Base-by-base conservation (phyloP, 1,140 invertebrate genomes). In the Neuroterus valhalla region DNA sequence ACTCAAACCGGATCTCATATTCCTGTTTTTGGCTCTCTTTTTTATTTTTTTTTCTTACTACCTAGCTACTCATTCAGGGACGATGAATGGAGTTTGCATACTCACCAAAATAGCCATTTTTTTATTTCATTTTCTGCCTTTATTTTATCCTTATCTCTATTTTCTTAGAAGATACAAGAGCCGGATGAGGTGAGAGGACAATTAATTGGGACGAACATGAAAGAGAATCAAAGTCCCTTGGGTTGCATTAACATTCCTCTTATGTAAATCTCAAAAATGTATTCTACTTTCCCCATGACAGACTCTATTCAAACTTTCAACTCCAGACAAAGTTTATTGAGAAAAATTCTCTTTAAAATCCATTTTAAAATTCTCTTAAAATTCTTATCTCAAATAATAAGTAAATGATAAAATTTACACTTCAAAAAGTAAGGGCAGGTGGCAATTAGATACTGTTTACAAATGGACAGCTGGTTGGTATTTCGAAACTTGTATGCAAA, bases 391-490 rank as follows among this genome's bases (percentile, higher is more conserved):
- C 14, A 50, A n/a, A 19, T 50, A n/a, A 62, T 2, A 66, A 66
- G 2, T 66, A 17, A 67, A 19, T 68, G 3, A 21, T 17, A 68
- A 68, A 62, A 62, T 26, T 26, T 15, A 11, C 42, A 19, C 26
- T 45, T 68, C 44, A 14, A 38, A 43, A 43, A 68, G 42, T 68
- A 11, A 43, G 43, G n/a, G n/a, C 12, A 68, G 10, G 43, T 69
- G 21, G 17, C 23, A 69, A 45, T 46, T 46, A 44, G 46, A 23
- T 68, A n/a, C 43, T 19, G 11, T 19, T 71, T 69, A 55, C 68
- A 77, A 74, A 62, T 45, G 12, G n/a, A 43, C 19, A 31, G 68
- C 42, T 21, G 71, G 70, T 43, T 5, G 55, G 45, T 46, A 69
- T 19, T 55, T 77, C 48, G 21, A 43, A 62, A 62, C 55, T 62